Base-by-base conservation (phyloP, 2,797 vertebrate species). In the Semotilus atromaculatus region DNA sequence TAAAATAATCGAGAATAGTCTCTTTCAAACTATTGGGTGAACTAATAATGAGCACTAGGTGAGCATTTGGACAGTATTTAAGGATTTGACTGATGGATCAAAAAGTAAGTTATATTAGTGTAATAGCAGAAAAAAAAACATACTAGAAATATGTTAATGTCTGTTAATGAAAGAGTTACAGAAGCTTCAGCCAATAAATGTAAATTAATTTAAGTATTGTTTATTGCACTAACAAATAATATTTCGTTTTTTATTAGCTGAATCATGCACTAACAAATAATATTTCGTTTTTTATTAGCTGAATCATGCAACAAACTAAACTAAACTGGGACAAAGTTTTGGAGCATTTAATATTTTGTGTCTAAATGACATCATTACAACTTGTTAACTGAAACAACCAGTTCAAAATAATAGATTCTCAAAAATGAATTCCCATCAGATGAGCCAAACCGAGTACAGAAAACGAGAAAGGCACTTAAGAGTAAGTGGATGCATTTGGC, bases 401-500 rank as follows among this genome's bases (percentile, higher is more conserved):
- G 64, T 77, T 29, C 2, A 9, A 60, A 60, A 40, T 8, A 77
- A 78, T 62, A 0, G 3, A 78, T 43, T 78, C 75, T 29, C 55
- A 78, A 76, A 36, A 76, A 29, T 62, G 23, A 60, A 60, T 60
- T 60, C 14, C 74, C 53, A 76, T 76, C 53, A 60, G n/a, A 62
- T 11, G 36, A 64, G 38, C 60, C 9, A 4, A 38, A 19, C 40
- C 13, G 31, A 43, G 64, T 18, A 76, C 45, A 34, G 51, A 83
- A 68, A 74, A 23, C 48, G 19, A 34, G 26, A 83, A 81, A 66
- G 55, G 80, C 73, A 81, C 78, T 86, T 51, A 53, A 0, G 16
- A 66, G 60, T 67, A 68, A 77, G 60, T 83, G 71, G 81, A 67
- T 70, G 82, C 73, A 68, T 58, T 75, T 84, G 64, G 51, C 60